Conservation (phyloP, 2,797 vertebrate genomes). For the Typhlichthys eigenmanni region DNA sequence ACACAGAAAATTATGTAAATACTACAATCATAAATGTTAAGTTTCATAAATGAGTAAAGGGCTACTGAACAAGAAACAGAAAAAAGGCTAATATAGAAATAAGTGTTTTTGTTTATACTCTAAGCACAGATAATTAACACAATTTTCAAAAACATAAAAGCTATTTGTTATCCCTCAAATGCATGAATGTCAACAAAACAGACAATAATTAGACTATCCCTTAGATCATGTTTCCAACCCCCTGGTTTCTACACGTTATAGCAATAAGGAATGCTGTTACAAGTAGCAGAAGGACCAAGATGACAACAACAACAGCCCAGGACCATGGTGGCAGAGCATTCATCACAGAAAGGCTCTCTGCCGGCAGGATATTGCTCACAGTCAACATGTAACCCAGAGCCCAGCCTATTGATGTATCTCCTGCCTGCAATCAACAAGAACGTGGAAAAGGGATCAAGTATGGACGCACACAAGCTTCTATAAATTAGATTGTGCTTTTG, state of each 20-base stretch:
- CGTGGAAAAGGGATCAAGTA: too few relatives aligned
- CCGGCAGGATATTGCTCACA: constrained; percentile 88
- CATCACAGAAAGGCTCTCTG: constrained; percentile 72
- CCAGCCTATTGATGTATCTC: constrained; percentile 88
- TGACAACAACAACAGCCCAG: constrained; percentile 68
- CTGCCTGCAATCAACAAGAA: constrained; percentile 73
- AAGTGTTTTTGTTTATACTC: too few relatives aligned
- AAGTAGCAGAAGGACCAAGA: constrained; percentile 59
- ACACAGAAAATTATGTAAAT: too few relatives aligned
- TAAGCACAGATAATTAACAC: not conserved
- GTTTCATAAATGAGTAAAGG: too few relatives aligned
- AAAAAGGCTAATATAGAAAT: too few relatives aligned
- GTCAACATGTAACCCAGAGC: constrained; percentile 93
- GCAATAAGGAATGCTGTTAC: constrained; percentile 16
- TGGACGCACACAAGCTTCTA: too few relatives aligned
- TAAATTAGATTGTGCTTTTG: too few relatives aligned
- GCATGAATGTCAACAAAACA: not conserved
- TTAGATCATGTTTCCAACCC: constrained; percentile 28
- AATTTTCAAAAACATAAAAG: not conserved
- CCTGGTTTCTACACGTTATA: constrained; percentile 24
- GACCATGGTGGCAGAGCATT: constrained; percentile 68
- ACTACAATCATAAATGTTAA: too few relatives aligned
- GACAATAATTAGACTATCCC: not conserved
- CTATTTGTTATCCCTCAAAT: not conserved
- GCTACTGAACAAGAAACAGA: too few relatives aligned